Evolutionary conservation across 2,888 invertebrate genomes (phyloP).

Genomic region (Cataglyphis cursor): DNA sequence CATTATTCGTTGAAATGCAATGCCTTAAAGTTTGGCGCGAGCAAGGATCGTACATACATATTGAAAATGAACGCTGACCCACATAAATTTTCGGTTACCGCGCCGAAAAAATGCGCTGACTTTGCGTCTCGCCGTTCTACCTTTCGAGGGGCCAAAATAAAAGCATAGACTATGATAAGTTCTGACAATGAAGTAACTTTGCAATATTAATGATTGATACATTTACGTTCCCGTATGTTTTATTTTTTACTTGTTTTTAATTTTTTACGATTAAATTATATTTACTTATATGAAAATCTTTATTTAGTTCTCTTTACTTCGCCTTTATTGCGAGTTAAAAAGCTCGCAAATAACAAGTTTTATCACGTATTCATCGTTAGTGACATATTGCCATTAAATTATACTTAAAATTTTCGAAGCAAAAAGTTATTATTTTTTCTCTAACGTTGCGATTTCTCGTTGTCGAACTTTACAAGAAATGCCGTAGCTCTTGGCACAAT

Average conservation of each 20-base stretch:
- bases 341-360: slow-evolving; percentile 2
- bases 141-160: slow-evolving; percentile 50
- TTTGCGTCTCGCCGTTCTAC: slow-evolving; percentile 60
- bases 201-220: slow-evolving; percentile 27
- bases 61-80: slow-evolving; percentile 60
- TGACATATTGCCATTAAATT: slow-evolving; percentile 21
- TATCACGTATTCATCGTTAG: not conserved
- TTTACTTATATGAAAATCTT: not conserved
- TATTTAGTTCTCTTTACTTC: not conserved
- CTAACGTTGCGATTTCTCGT: not conserved
- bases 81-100: slow-evolving; percentile 67
- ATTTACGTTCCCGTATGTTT: not conserved
- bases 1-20: slow-evolving; percentile 33
- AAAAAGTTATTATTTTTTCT: not conserved
- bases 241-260: not conserved
- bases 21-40: slow-evolving; percentile 20
- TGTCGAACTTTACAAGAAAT: slow-evolving; percentile 39
- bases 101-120: slow-evolving; percentile 69
- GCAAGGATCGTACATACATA: slow-evolving; percentile 52
- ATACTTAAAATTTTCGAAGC: slow-evolving; percentile 16
- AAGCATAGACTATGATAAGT: slow-evolving; percentile 15
- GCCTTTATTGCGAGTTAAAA: not conserved
- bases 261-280: not conserved
- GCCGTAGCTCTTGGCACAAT: slow-evolving; percentile 31
- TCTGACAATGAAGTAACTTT: slow-evolving; percentile 14